Base-by-base conservation (phyloP, 2,113 vertebrate genomes). In the Sporophila hypoxantha region DNA sequence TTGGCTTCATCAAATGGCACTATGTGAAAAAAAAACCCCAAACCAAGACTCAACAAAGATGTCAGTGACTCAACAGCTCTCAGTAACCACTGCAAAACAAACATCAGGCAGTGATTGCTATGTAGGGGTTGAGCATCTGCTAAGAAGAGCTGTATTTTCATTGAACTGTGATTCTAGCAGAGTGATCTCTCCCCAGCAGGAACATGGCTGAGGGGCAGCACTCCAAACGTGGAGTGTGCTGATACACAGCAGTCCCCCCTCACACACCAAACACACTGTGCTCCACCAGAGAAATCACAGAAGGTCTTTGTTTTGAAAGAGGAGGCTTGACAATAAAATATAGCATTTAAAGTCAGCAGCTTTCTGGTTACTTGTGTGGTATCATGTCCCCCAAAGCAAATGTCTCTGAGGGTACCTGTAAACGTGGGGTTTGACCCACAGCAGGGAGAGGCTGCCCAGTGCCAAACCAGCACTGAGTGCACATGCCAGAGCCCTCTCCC, bases 31-130 rank as follows among this genome's bases (percentile, higher is more conserved):
- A 55, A 36, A 60, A 55, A 26, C 0, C 1, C 2, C 36, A 61
- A 74, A 68, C 17, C 62, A 69, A 68, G 76, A 66, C 62, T 81
- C 73, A 83, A 76, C 78, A 89, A 73, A 93, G 82, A 93, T 92
- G 79, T 85, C 76, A 91, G 85, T 94, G 93, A 95, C 82, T 91
- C 92, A 95, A 93, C 76, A 92, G 66, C 76, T 89, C 87, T 77
- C 87, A 75, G 92, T 78, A 94, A 92, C 87, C 91, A 56, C 92
- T 78, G 79, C 66, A 94, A 93, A 92, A 81, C 65, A 95, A 94
- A 95, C 82, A 85, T 71, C 53, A 84, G 62, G 14, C 46, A 47
- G 82, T 73, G 89, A 95, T 81, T 93, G 75, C 76, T 73, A 47
- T 5, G 41, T 42, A 87, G 61, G 41, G 79, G 29, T 76, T 91